Base-by-base conservation (phyloP, 2,888 invertebrate species). In the Limnephilus lunatus region DNA sequence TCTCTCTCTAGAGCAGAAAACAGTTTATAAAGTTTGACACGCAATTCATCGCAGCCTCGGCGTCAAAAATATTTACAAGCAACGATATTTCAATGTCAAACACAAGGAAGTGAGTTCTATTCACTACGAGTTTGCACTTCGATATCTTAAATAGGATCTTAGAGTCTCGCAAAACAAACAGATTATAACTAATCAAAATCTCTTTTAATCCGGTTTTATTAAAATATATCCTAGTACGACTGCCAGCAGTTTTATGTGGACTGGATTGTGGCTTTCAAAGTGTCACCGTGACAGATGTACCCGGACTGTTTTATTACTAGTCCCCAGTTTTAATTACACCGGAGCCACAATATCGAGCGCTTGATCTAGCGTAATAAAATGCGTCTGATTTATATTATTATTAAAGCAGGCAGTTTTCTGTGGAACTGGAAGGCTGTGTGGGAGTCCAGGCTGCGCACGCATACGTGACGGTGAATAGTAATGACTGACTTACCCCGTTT, bases 281-380 rank as follows among this genome's bases (percentile, higher is more conserved):
- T 48, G 90, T 68, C 85, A 85, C 85, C 25, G 86, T 91, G 82
- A 89, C 87, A 91, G 86, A 86, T 82, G 91, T 44, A 19, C 82
- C 82, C 88, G 32, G 19, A 48, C 31, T 87, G 91, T 87, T 92
- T 93, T 93, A 93, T 86, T 92, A 90, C 92, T 85, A 91, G 92
- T 90, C 93, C 90, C 91, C 91, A 90, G 81, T 89, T 93, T 93
- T 93, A 93, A 93, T 93, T 93, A 92, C 91, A 91, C 90, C 86
- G 85, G n/a, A 25, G 88, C 85, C 81, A 31, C 81, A 85, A 31
- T 92, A 93, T 93, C 93, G 86, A 82, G 32, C 85, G 80, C 85
- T 85, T 91, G 92, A 93, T 93, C 93, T 88, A 81, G 30, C 86
- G 91, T 90, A 91, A 92, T 92, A 91, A 93, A 93, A 91, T 85